Base-by-base conservation (phyloP, 1,140 invertebrate species). In the Brevipalpus yothersi region DNA sequence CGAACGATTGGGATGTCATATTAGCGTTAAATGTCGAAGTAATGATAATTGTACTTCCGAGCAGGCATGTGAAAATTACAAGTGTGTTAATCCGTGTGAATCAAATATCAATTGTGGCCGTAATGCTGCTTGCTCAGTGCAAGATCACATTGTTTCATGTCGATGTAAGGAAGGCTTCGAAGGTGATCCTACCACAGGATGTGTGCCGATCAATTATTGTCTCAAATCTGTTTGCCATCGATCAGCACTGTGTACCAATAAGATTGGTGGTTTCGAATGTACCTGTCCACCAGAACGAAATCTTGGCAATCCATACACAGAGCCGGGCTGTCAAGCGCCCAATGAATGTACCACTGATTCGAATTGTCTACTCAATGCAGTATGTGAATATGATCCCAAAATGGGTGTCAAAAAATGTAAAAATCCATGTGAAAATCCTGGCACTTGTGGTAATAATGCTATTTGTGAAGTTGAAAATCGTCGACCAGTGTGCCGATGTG, bases 11-110 rank as follows among this genome's bases (percentile, higher is more conserved):
- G n/a, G 45, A n/a, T 61, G 58, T 19, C 12, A 42, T 17, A 56
- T 60, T 19, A 61, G 62, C 41, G 47, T 58, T 12, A 59, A 60
- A 43, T 41, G 59, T 39, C 63, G 65, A 39, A 23, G 57, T 12
- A 61, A 88, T 66, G 83, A 82, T 4, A 90, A 86, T 66, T 80
- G 79, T 59, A 85, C 43, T 3, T 45, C 43, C 40, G 77, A 78
- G 60, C 75, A 83, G 1, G 91, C 87, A 72, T 87, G 88, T 12
- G 76, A 88, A 61, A 91, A 91, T 70, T 82, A 83, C 1, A 69
- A 79, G 41, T 87, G 84, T 69, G 72, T 78, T 59, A 80, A 45
- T 45, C 43, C 43, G 3, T 45, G 43, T 17, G 43, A 12, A 15
- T 45, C n/a, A 8, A 45, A 86, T 71, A 73, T 84, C 11, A 84